A percentile compares a stretch with the other conserved stretches of the same genome.
phyloP scores from a whole-genome alignment of 1,140 invertebrate species.

The Adelges cooleyi region DNA sequence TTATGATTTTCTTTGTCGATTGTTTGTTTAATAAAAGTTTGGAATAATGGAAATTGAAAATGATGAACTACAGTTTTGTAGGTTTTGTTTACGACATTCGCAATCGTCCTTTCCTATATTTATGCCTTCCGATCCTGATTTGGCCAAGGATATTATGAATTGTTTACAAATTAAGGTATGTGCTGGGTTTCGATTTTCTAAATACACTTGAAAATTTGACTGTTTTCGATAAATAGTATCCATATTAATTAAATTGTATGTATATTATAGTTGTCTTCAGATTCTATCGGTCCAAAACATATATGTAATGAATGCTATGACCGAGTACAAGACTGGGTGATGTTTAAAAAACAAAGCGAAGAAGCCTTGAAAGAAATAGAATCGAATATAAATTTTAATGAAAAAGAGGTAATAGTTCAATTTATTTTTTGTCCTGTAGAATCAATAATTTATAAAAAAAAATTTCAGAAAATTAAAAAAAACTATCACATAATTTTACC shows the following conservation, averaged over 20 bases:
- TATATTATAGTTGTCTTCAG: neutral
- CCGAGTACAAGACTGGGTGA: conserved; percentile 9
- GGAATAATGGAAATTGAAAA: neutral
- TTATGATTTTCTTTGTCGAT: too few relatives aligned
- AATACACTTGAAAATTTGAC: neutral
- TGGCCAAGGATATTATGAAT: neutral
- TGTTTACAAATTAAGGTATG: conserved; percentile 16
- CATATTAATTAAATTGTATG: neutral
- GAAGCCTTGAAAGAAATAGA: neutral
- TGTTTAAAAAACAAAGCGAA: conserved; percentile 15
- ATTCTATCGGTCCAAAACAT: conserved; percentile 1
- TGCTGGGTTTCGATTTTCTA: neutral
- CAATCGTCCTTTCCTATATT: conserved; percentile 1
- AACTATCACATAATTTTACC: too few relatives aligned
- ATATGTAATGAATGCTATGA: conserved; percentile 17
- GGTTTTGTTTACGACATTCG: neutral
- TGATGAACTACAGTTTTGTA: conserved; percentile 2
- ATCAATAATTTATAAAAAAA: too few relatives aligned
- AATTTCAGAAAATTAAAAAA: too few relatives aligned
- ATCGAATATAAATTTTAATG: neutral
- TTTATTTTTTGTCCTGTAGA: too few relatives aligned
- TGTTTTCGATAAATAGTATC: neutral
- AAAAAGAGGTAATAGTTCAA: neutral
- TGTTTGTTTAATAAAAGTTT: too few relatives aligned
- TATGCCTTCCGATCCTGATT: conserved; percentile 5